These are phyloP conservation scores for Otolemur garnettii DNA, from an alignment of 2,113 vertebrate genomes.

Conservation along the genomic window DNA sequence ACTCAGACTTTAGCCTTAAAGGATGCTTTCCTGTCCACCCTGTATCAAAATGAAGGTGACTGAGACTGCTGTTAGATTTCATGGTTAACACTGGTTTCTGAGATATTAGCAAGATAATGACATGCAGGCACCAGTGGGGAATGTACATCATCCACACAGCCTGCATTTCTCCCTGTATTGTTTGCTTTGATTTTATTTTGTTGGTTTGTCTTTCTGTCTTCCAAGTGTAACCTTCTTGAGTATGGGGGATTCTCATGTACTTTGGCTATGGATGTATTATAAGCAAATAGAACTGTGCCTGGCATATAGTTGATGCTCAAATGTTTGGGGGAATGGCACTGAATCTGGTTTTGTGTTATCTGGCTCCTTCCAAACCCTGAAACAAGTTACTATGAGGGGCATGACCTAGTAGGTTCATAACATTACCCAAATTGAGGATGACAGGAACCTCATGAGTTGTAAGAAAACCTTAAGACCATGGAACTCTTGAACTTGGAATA, in stretches of 20 bases:
- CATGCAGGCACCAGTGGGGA: neutral
- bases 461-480: neutral
- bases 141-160: neutral
- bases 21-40: neutral
- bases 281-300: neutral
- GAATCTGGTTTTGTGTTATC: neutral
- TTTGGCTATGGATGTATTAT: neutral
- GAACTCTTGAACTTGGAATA: neutral
- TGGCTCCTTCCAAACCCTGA: neutral
- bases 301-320: neutral
- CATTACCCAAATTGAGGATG: neutral
- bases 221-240: neutral
- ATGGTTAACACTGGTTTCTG: no score
- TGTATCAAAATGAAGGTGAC: neutral
- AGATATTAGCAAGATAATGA: neutral
- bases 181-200: neutral
- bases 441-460: neutral
- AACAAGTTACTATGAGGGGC: neutral
- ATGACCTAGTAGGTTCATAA: neutral
- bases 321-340: neutral
- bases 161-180: neutral
- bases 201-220: neutral
- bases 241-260: neutral
- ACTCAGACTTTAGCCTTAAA: no score
- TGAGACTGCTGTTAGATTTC: neutral